phyloP scores from a whole-genome alignment of 2,888 invertebrate species.

The Apantesis nais region DNA sequence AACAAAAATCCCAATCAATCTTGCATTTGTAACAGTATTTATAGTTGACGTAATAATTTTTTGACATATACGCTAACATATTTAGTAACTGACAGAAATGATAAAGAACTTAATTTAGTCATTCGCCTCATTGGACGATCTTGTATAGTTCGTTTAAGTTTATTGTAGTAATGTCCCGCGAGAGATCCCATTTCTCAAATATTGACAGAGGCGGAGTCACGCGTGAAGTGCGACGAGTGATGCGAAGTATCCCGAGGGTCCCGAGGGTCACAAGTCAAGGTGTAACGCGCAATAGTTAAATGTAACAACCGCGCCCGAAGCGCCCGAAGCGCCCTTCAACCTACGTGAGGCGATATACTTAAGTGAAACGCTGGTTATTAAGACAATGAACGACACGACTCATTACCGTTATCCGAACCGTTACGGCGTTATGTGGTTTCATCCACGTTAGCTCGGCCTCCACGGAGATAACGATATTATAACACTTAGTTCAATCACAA shows the following conservation, averaged over 20 bases:
- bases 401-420: not conserved
- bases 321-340: not conserved
- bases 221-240: too few relatives aligned
- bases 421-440: not conserved
- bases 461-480: not conserved
- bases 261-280: not conserved
- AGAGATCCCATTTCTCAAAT: not conserved
- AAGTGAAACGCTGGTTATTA: not conserved
- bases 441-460: not conserved
- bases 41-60: not conserved
- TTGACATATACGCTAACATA: not conserved
- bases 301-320: not conserved
- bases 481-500: not conserved
- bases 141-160: not conserved
- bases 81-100: not conserved
- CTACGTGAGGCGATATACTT: conserved; percentile 1
- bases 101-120: not conserved
- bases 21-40: too few relatives aligned
- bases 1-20: too few relatives aligned
- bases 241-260: not conserved
- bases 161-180: not conserved
- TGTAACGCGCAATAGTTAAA: not conserved
- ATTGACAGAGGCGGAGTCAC: not conserved
- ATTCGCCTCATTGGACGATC: not conserved
- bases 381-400: not conserved